Evolutionary conservation across 1,140 invertebrate species (phyloP).

Genomic region (Lepidurus arcticus): DNA sequence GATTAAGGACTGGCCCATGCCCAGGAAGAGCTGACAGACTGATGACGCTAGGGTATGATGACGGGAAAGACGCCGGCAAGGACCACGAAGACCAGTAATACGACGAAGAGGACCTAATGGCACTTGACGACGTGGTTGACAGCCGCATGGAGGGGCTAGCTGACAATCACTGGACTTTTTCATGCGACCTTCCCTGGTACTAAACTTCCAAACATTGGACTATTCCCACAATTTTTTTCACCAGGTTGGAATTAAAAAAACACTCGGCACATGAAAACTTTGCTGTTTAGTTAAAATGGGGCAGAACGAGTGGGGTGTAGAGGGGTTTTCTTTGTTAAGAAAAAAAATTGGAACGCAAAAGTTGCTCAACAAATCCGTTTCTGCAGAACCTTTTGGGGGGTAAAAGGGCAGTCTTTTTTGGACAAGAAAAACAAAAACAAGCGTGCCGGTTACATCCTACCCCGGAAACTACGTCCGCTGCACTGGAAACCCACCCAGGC

Average conservation of each 20-base stretch:
- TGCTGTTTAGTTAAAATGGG: too few relatives aligned
- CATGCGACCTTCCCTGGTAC: not conserved
- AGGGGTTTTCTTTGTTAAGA: not conserved
- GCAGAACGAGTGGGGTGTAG: not conserved
- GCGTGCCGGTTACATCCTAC: slow-evolving; percentile 17
- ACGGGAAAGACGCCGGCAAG: not conserved
- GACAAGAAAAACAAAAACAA: slow-evolving; percentile 16
- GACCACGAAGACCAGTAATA: not conserved
- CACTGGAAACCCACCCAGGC: slow-evolving; percentile 16
- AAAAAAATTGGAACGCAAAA: not conserved
- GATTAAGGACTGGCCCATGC: not conserved
- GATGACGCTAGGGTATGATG: not conserved
- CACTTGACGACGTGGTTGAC: slow-evolving; percentile 13
- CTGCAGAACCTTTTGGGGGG: not conserved
- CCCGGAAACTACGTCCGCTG: slow-evolving; percentile 20
- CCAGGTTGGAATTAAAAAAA: too few relatives aligned
- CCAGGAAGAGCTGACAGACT: not conserved
- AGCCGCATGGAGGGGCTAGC: slow-evolving; percentile 20
- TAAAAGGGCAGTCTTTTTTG: not conserved
- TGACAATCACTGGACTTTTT: not conserved
- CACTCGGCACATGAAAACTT: too few relatives aligned
- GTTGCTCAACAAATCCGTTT: not conserved
- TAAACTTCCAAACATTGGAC: not conserved
- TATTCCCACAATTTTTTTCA: too few relatives aligned
- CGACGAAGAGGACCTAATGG: slow-evolving; percentile 4